Evolutionary conservation across 2,113 vertebrate genomes (phyloP), one percentile per base, ranked within the genome.

Genomic region (Periophthalmus modestus): DNA sequence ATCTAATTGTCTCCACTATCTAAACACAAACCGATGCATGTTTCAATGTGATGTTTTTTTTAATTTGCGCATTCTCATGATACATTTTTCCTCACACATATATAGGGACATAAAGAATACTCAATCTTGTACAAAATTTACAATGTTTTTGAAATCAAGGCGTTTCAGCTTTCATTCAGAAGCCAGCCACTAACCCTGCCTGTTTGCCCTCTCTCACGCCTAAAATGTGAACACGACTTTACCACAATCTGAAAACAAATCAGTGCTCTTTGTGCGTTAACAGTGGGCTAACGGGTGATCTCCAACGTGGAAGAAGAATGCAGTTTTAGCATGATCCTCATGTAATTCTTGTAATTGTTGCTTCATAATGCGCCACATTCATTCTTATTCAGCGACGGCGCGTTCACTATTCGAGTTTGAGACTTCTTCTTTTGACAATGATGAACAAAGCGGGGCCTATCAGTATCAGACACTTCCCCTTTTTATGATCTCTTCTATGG

Each of bases 311-410:
- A 83, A 52, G 58, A 72, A 63, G 72, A 89, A 87, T 73, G 77
- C 59, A 68, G 82, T 59, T 54, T 71, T 67, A 7, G 33, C 71
- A 2, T 10, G 43, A 86, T 88, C 81, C 86, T 80, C 61, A 58
- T 85, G 81, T 79, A 79, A 87, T 90, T 89, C 85, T 82, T 69
- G 81, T 89, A 90, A 92, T 92, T 89, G 88, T 91, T 84, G 82
- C 89, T 83, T 89, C 85, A 87, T 87, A 85, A 88, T 85, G 24
- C 69, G 76, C 72, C 78, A 68, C 86, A 78, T 88, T 89, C 83
- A 81, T 68, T 73, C 34, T 75, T 52, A 34, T 86, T 84, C 80
- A 83, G 75, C 80, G 1, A 5, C 59, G 48, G 81, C 72, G 78
- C 70, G 76, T 82, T 91, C 74, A 66, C 78, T 61, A 79, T 77